phyloP scores from a whole-genome alignment of 2,888 invertebrate genomes.

The Helleia helle region DNA sequence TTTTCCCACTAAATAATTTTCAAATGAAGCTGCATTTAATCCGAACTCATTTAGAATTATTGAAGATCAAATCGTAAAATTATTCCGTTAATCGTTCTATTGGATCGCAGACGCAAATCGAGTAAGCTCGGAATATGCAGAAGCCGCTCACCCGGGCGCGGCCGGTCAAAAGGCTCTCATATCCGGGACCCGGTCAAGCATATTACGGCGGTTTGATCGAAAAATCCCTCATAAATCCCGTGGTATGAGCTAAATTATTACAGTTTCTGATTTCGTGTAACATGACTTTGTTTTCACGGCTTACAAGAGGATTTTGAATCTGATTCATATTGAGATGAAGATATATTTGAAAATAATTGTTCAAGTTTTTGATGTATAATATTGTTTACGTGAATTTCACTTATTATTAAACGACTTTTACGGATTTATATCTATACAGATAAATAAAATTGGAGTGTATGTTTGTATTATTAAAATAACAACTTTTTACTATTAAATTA shows the following conservation, averaged over 20 bases:
- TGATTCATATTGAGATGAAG: too few species aligned
- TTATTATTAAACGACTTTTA: too few species aligned
- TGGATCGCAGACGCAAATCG: conserved; percentile 11
- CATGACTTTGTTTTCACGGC: conserved; percentile 5
- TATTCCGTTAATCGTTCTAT: conserved; percentile 5
- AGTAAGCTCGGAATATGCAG: conserved; percentile 15
- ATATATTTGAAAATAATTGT: too few species aligned
- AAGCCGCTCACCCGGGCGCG: conserved; percentile 18
- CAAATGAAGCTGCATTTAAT: too few species aligned
- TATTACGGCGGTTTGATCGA: conserved; percentile 24
- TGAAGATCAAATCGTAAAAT: conserved; percentile 7
- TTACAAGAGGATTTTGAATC: not conserved
- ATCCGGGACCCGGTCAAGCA: conserved; percentile 30
- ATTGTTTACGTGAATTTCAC: too few species aligned
- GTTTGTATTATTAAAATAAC: too few species aligned
- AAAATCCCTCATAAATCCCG: conserved; percentile 23
- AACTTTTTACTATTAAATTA: too few species aligned
- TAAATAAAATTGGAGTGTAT: too few species aligned
- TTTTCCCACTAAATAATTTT: too few species aligned
- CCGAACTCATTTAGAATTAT: not conserved
- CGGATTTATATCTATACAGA: too few species aligned
- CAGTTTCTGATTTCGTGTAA: conserved; percentile 5
- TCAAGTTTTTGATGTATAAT: too few species aligned
- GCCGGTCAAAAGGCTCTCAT: conserved; percentile 30
- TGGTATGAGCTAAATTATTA: conserved; percentile 12